Conservation (phyloP, 1,140 invertebrate species). For the Macrocentrus cingulum region DNA sequence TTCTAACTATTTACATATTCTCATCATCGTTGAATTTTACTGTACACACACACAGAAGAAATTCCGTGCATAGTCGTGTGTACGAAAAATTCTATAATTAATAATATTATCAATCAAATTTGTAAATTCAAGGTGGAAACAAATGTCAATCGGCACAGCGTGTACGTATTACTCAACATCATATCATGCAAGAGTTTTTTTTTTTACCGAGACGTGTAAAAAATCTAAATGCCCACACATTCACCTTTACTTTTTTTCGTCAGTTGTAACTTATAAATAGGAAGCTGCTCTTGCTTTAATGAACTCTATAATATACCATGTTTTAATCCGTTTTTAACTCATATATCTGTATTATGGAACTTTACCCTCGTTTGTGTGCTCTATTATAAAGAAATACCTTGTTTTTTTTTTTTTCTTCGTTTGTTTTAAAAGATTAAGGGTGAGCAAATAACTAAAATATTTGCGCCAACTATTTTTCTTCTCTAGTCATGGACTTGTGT, state of each 20-base stretch:
- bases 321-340: no score
- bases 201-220: conserved; percentile 36
- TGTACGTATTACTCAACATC: not conserved
- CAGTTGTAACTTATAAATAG: not conserved
- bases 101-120: not conserved
- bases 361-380: no score
- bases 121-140: no score
- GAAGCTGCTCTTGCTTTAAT: not conserved
- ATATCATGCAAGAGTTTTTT: not conserved
- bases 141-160: no score
- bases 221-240: conserved; percentile 37
- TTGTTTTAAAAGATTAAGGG: not conserved
- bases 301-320: no score
- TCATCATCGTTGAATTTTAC: conserved; percentile 27
- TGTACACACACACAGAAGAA: conserved; percentile 24
- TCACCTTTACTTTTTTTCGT: not conserved
- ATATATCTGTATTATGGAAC: no score
- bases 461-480: not conserved
- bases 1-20: conserved; percentile 41
- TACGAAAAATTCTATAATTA: not conserved
- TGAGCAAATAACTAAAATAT: not conserved
- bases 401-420: no score
- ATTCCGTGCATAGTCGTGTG: not conserved
- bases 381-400: no score
- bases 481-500: not conserved